phyloP scores from a whole-genome alignment of 2,113 vertebrate species.

The Calidris pygmaea region DNA sequence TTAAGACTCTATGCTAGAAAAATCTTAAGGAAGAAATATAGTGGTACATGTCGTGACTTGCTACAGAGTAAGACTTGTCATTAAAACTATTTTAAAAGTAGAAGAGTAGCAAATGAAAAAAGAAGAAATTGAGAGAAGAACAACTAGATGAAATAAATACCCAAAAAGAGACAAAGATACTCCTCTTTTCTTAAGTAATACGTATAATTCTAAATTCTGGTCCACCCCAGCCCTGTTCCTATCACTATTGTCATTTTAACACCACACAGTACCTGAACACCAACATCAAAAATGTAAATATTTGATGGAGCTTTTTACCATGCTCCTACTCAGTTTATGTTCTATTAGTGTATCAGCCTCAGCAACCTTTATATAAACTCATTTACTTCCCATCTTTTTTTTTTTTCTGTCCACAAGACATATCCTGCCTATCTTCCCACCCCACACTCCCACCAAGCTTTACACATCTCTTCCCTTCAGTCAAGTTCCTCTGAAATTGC shows the following conservation, averaged over 20 bases:
- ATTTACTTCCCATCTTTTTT: neutral
- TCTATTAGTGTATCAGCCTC: constrained; percentile 18
- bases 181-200: neutral
- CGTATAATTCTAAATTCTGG: neutral
- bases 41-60: neutral
- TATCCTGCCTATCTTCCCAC: constrained; percentile 45
- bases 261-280: neutral
- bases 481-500: constrained; percentile 40
- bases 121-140: neutral
- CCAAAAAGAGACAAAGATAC: neutral
- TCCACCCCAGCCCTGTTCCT: neutral
- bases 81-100: neutral
- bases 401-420: constrained; percentile 17
- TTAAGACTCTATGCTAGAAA: neutral
- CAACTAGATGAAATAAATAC: neutral
- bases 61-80: neutral
- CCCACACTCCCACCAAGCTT: constrained; percentile 36
- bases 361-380: constrained; percentile 29
- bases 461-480: constrained; percentile 35
- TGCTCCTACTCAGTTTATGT: constrained; percentile 19
- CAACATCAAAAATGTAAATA: constrained; percentile 27
- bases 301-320: neutral
- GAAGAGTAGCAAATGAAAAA: neutral
- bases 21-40: neutral
- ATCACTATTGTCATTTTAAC: neutral